Base-by-base conservation (phyloP, 2,113 vertebrate species). In the Corvus moneduloides region DNA sequence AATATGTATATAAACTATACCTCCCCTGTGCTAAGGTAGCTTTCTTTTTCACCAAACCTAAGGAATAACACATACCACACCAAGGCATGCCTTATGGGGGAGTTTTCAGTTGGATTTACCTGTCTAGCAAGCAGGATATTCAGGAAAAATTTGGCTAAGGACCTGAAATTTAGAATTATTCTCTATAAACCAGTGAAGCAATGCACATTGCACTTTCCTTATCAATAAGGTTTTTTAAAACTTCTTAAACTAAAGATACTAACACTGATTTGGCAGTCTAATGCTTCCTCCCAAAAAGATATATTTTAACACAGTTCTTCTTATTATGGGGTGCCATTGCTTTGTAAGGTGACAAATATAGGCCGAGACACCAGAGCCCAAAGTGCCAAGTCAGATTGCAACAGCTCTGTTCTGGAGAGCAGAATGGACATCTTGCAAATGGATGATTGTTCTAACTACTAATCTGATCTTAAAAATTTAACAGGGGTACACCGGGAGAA, bases 321-420 rank as follows among this genome's bases (percentile, higher is more conserved):
- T 74, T 73, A 51, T 5, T 18, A 2, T 6, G 3, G 5, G 5
- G 2, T 44, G 8, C 3, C 16, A n/a, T 26, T 62, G 13, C 2
- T 44, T 87, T 66, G 4, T 19, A 52, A 89, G 3, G 5, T 35
- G 44, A 59, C 1, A 16, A 37, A 63, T 13, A 9, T 16, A 64
- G 32, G 11, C 5, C 23, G 75, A 55, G 56, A 66, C 20, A 32
- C 7, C 33, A 51, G 20, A 85, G 6, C 19, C 23, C 46, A 32
- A 19, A 44, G 13, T 27, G 8, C 26, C 7, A 2, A 43, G 13
- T 21, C 13, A 63, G 14, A 41, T 24, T 59, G 16, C 23, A 87
- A 23, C 17, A 58, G 7, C 11, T 77, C 28, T 67, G 10, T 39
- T 86, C 44, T 66, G 44, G 21, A 72, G 39, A 68, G 54, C 2